These are phyloP conservation scores for Microtus pennsylvanicus DNA, from an alignment of 2,113 vertebrate genomes.

Conservation along the genomic window DNA sequence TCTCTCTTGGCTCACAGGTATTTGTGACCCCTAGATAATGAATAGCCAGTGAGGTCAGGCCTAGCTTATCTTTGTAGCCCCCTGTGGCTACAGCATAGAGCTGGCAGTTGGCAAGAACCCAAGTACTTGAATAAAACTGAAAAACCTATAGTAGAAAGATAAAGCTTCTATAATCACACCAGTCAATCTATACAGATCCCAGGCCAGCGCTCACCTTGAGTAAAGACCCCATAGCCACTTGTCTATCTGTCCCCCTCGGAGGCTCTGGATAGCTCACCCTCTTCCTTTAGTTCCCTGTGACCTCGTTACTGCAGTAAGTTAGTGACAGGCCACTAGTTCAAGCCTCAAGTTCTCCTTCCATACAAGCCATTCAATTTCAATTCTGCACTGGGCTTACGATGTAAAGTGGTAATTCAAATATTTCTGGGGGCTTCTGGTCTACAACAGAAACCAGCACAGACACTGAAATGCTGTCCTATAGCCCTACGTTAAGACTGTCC, in stretches of 20 bases:
- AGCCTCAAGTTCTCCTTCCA: not conserved
- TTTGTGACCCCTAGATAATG: constrained; percentile 41
- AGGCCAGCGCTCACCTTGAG: not conserved
- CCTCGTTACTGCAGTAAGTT: not conserved
- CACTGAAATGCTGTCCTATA: not conserved
- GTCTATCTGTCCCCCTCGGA: not conserved
- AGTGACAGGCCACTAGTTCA: not conserved
- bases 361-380: not conserved
- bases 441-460: not conserved
- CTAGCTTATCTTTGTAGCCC: constrained; percentile 1
- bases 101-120: not conserved
- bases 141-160: not conserved
- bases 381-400: constrained; percentile 39
- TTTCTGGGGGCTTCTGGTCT: constrained; percentile 40
- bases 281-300: not conserved
- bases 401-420: not conserved
- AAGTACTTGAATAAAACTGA: constrained; percentile 12
- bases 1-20: not conserved
- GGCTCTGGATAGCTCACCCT: not conserved
- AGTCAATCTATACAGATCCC: not conserved
- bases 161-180: not conserved
- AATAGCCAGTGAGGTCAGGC: constrained; percentile 23
- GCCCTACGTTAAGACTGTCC: not conserved
- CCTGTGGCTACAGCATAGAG: not conserved
- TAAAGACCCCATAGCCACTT: not conserved